Conservation (phyloP, 2,888 invertebrate genomes). For the Embidobia sp. region DNA sequence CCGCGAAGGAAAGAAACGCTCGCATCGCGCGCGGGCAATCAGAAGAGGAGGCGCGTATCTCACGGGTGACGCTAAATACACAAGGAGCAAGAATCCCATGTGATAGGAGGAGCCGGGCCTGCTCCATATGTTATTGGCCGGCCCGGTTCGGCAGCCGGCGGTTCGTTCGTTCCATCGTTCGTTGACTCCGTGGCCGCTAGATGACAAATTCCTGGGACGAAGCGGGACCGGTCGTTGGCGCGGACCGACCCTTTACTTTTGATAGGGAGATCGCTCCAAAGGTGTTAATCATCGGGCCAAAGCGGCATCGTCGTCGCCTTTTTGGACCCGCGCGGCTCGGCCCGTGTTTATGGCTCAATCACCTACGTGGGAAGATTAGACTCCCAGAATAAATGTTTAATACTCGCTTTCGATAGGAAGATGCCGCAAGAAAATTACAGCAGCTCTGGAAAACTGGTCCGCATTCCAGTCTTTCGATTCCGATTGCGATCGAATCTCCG, state of each 20-base stretch:
- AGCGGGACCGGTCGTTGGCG: slow-evolving; percentile 44
- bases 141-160: slow-evolving; percentile 34
- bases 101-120: slow-evolving; percentile 36
- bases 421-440: too few species aligned
- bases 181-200: slow-evolving; percentile 51
- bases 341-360: slow-evolving; percentile 51
- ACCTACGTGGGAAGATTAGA: slow-evolving; percentile 16
- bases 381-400: too few species aligned
- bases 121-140: slow-evolving; percentile 59
- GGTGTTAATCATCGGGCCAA: slow-evolving; percentile 53
- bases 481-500: too few species aligned
- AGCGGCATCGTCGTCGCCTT: slow-evolving; percentile 31
- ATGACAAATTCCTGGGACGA: slow-evolving; percentile 57
- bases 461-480: too few species aligned
- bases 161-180: too few species aligned
- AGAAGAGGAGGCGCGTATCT: slow-evolving; percentile 58
- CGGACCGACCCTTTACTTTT: slow-evolving; percentile 28
- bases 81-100: slow-evolving; percentile 53
- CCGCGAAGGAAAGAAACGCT: slow-evolving; percentile 24
- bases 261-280: slow-evolving; percentile 42
- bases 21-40: too few species aligned
- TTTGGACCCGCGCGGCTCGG: slow-evolving; percentile 14
- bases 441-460: too few species aligned
- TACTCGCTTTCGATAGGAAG: too few species aligned
- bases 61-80: slow-evolving; percentile 61